Percentiles rank a stretch among this genome's conserved stretches.
phyloP scores from a whole-genome alignment of 2,888 invertebrate species.

The Pseudanteris insignis region DNA sequence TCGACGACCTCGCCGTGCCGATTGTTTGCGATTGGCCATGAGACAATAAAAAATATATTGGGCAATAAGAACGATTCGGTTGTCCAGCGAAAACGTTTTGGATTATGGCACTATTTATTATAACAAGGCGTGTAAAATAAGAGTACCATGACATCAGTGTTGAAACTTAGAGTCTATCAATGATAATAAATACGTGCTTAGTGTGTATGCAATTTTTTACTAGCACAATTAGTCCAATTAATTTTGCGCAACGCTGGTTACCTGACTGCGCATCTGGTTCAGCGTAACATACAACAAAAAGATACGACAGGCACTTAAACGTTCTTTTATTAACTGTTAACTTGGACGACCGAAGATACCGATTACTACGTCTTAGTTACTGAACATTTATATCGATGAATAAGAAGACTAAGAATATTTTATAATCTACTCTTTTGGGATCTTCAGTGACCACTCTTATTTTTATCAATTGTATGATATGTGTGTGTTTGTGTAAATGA shows the following conservation, averaged over 20 bases:
- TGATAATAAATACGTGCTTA: background rate
- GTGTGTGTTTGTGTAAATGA: too few species aligned
- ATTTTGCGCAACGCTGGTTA: background rate
- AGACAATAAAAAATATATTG: too few species aligned
- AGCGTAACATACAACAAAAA: constrained; percentile 30
- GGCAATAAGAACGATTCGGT: too few species aligned
- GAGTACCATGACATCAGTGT: background rate
- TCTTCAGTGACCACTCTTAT: too few species aligned
- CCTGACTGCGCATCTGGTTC: background rate
- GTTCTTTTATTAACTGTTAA: background rate
- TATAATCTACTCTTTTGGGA: too few species aligned
- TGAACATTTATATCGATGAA: constrained; percentile 10
- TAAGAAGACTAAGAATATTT: too few species aligned
- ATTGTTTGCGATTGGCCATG: too few species aligned
- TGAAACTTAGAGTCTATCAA: too few species aligned
- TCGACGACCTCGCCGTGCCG: too few species aligned
- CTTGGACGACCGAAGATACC: constrained; percentile 31
- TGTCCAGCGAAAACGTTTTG: too few species aligned
- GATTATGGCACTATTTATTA: too few species aligned
- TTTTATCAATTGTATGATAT: too few species aligned
- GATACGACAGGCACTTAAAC: background rate
- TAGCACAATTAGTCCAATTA: background rate
- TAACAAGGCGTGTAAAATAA: background rate
- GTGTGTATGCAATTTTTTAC: background rate
- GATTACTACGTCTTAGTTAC: constrained; percentile 9